Evolutionary conservation across 2,113 vertebrate species (phyloP), one percentile per base, ranked within the genome.

Genomic region (Ia io): DNA sequence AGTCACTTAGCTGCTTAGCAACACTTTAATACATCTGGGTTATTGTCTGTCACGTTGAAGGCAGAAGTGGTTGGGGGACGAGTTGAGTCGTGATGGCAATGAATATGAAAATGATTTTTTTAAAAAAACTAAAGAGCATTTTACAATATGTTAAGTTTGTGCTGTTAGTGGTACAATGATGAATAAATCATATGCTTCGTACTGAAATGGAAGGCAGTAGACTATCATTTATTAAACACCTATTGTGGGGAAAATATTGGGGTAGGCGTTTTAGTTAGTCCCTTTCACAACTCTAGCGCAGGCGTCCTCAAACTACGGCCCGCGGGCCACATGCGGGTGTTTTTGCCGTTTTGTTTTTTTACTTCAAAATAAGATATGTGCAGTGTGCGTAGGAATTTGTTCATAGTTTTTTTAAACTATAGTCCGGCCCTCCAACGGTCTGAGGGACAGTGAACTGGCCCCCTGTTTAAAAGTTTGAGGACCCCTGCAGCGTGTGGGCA

Each of bases 1-100:
- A 77, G 70, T 88, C 73, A 78, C 69, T 92, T 82, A 94, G 88
- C 88, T 88, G 73, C 91, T 95, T 96, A 94, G 91, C 93, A 95
- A 92, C 78, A 88, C 82, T 80, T 49, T 30, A 67, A 77, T 95
- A 63, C 69, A 85, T 95, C 90, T 77, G 59, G 20, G 61, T 88
- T 96, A 92, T 95, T 88, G 56, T 73, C n/a, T 90, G 53, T 82
- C 53, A 70, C 0, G 1, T 16, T 85, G 85, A 94, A 97, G 47
- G 77, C 78, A 94, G 71, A 85, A 88, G 53, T 90, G 61, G n/a
- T 88, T 90, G 91, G 76, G 18, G 59, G n/a, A 65, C 76, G 17
- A 42, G n/a, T 40, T 95, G 88, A 95, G 7, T 69, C 40, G 32
- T 63, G 53, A 69, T 83, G 25, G 63, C 53, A 90, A 51, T 67